phyloP scores from a whole-genome alignment of 37 sponge, comb jelly and placozoan genomes.

The Crambe crambe region DNA sequence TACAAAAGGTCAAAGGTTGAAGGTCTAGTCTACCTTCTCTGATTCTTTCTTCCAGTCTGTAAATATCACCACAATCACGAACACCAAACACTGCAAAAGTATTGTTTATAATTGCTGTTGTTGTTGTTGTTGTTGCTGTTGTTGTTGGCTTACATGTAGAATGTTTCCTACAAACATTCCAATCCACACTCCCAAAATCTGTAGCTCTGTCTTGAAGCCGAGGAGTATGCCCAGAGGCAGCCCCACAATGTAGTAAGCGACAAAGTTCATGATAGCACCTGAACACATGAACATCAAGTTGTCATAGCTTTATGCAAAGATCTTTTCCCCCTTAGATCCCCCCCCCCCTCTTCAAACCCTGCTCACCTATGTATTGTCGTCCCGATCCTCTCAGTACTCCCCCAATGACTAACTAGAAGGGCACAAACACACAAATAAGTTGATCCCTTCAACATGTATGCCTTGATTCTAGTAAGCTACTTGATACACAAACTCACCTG shows the following conservation, averaged over 20 bases:
- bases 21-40: conserved; percentile 55
- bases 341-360: too few species aligned
- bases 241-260: conserved; percentile 47
- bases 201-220: conserved; percentile 19
- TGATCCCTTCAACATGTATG: too few species aligned
- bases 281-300: too few species aligned
- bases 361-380: conserved; percentile 30
- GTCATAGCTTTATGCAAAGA: too few species aligned
- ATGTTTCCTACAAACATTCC: conserved; percentile 24
- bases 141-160: background rate
- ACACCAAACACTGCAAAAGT: background rate
- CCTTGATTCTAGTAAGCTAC: too few species aligned
- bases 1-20: too few species aligned
- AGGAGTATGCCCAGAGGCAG: conserved; percentile 49
- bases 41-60: conserved; percentile 60
- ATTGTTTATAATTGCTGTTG: background rate
- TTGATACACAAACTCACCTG: too few species aligned
- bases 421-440: too few species aligned
- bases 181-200: conserved; percentile 52
- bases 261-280: conserved; percentile 41
- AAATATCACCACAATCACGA: conserved; percentile 2
- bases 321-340: too few species aligned
- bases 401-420: conserved; percentile 18
- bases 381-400: conserved; percentile 62
- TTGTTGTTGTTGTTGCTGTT: background rate